Conservation (phyloP, 2,888 invertebrate species). For the Biston stratarius region DNA sequence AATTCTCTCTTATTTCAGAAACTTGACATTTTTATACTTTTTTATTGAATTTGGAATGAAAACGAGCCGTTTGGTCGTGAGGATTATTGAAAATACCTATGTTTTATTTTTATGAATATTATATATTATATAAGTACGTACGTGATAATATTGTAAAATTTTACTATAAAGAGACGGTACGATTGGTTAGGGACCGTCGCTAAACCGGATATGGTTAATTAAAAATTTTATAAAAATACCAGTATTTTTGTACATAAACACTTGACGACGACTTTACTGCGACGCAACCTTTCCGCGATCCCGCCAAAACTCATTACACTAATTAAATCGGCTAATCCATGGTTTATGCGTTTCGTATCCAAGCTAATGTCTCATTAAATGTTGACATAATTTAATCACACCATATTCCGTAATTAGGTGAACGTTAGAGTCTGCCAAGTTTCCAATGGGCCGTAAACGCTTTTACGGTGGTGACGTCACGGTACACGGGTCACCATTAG, state of each 20-base stretch:
- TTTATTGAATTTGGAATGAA: constrained; percentile 17
- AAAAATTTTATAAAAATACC: too few relatives aligned
- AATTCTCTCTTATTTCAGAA: constrained; percentile 11
- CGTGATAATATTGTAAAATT: neutral
- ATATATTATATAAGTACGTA: neutral
- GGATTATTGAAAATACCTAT: constrained; percentile 3
- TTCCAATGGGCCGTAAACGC: constrained; percentile 42
- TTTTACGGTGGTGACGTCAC: constrained; percentile 43
- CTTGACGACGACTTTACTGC: too few relatives aligned
- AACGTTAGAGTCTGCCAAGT: constrained; percentile 41
- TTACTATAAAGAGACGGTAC: neutral
- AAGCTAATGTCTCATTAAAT: constrained; percentile 21
- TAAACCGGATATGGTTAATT: neutral
- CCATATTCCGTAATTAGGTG: constrained; percentile 41
- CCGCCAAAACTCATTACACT: constrained; percentile 8
- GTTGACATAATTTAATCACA: constrained; percentile 27
- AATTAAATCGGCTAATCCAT: constrained; percentile 10
- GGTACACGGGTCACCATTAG: constrained; percentile 14
- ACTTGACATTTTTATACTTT: constrained; percentile 7
- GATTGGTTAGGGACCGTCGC: neutral
- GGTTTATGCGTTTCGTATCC: constrained; percentile 10
- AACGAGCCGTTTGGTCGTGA: constrained; percentile 8
- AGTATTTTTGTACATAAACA: neutral
- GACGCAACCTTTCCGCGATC: neutral
- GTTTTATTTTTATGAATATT: neutral